phyloP scores from a whole-genome alignment of 2,888 invertebrate genomes.

The Tachina grossa region DNA sequence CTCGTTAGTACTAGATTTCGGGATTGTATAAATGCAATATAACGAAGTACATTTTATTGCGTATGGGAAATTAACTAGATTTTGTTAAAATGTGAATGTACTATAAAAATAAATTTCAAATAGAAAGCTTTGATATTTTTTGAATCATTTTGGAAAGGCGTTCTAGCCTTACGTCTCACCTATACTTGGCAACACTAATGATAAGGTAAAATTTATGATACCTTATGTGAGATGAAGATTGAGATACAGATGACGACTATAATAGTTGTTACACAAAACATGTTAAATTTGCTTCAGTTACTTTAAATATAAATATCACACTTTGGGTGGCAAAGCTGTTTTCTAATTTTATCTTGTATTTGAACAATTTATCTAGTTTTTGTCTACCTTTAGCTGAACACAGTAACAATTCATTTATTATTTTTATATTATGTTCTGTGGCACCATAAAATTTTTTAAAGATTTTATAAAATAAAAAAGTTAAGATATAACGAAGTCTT shows the following conservation, averaged over 20 bases:
- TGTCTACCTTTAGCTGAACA: background rate
- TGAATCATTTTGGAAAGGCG: too few species aligned
- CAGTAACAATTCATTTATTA: conserved; percentile 10
- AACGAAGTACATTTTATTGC: too few species aligned
- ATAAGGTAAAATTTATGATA: conserved; percentile 15
- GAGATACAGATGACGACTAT: background rate
- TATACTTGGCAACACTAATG: background rate
- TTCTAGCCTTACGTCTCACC: too few species aligned
- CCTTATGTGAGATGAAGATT: background rate
- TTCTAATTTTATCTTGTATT: conserved; percentile 12
- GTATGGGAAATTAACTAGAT: too few species aligned
- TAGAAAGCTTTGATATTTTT: too few species aligned
- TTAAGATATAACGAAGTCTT: conserved; percentile 29
- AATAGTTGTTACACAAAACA: background rate
- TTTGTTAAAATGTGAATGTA: too few species aligned
- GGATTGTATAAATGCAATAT: too few species aligned
- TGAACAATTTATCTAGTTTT: conserved; percentile 36
- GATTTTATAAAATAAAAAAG: conserved; percentile 29
- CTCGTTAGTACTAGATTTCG: too few species aligned
- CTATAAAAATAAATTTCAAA: too few species aligned
- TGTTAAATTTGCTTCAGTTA: conserved; percentile 1
- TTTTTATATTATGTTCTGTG: conserved; percentile 22
- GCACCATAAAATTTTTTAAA: conserved; percentile 42
- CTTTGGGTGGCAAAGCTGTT: background rate
- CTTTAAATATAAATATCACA: background rate